phyloP scores from a whole-genome alignment of 2,797 vertebrate species.

The Crenichthys baileyi region DNA sequence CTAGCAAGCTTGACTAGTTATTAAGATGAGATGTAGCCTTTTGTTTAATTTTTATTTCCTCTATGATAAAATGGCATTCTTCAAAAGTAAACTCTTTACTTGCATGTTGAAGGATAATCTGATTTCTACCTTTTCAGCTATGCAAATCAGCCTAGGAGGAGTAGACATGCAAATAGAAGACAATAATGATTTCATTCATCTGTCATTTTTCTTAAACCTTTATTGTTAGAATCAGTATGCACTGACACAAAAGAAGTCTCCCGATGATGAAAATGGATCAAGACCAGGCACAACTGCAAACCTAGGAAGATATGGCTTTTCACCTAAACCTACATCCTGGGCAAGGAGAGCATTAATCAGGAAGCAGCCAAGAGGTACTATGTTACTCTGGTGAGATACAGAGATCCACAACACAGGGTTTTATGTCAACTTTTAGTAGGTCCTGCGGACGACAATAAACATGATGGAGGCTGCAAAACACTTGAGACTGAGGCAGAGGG shows the following conservation, averaged over 20 bases:
- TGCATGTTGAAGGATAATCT: not conserved
- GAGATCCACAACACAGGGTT: not conserved
- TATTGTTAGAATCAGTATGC: not conserved
- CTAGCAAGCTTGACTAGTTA: not conserved
- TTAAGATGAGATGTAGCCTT: not conserved
- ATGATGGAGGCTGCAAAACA: no score
- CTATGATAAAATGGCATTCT: not conserved
- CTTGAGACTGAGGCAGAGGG: no score
- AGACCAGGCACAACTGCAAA: no score
- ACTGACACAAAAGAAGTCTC: not conserved
- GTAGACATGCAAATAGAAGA: not conserved
- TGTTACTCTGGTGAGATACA: not conserved
- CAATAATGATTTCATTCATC: not conserved
- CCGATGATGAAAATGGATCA: not conserved
- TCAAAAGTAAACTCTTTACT: not conserved
- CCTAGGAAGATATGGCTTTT: no score
- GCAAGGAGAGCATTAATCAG: no score
- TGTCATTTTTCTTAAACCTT: not conserved
- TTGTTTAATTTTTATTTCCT: not conserved
- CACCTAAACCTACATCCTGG: no score
- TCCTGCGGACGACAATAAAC: not conserved
- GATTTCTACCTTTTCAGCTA: not conserved
- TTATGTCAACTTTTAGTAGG: not conserved
- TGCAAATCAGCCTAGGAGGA: not conserved
- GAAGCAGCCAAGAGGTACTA: no score